Evolutionary conservation across 2,888 invertebrate genomes (phyloP), one percentile per base, ranked within the genome.

Genomic region (Eupeodes luniger): DNA sequence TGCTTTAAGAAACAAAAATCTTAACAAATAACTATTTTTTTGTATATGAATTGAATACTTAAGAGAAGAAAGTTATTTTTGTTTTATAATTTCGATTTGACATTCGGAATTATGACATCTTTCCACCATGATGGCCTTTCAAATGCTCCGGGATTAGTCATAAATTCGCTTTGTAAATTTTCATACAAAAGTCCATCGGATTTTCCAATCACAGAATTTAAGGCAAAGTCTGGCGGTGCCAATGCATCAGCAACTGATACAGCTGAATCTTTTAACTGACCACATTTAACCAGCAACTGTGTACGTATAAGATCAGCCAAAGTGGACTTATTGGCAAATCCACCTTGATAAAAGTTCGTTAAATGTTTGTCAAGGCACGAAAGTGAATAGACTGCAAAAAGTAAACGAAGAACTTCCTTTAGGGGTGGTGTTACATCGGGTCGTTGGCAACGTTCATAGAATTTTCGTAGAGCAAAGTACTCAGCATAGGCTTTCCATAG

Each of bases 191-290:
- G 85, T 89, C 98, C 98, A 94, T 98, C 97, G 44, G 98, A 96
- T 91, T 94, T 95, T 74, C 97, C 98, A 19, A 98, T 94, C 51
- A 97, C 96, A 40, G 98, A 98, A 93, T 98, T 97, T 14, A 98
- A 94, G 51, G 98, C 96, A 92, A 97, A 98, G 94, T 98, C 98
- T 0, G 98, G 97, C 1, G 98, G 98, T 4, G 98, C 97, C 40
- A 98, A 94, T 44, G 96, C 96, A 92, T 99, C 98, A 4, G 96
- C 97, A 4, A 98, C 95, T 2, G 96, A 94, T 0, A 98, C 96
- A 0, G 96, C 95, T 55, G 98, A 96, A 11, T 95, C 94, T 93
- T 97, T 97, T n/a, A 98, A 91, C 16, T 95, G 94, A 0, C 92
- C 92, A 92, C 98, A 98, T 88, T 96, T 93, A 69, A 95, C 94